Evolutionary conservation across 2,797 vertebrate species (phyloP), one percentile per base, ranked within the genome.

Genomic region (Falco naumanni): DNA sequence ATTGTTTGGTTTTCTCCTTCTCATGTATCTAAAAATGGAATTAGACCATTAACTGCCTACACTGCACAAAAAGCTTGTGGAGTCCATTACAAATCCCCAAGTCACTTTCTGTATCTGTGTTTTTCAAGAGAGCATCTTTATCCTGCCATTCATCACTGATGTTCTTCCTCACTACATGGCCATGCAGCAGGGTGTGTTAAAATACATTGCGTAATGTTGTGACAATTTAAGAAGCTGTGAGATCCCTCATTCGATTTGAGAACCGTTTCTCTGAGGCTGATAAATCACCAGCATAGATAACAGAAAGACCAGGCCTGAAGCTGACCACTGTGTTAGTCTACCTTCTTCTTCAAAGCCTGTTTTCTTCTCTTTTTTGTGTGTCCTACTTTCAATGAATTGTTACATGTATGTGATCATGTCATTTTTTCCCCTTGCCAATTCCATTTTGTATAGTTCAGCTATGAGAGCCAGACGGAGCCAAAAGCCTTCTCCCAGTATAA

Each of bases 351-450:
- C 96, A 97, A 97, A 95, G 91, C 95, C 92, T 96, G 71, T 66
- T 75, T 97, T 97, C 97, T 94, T 94, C 87, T 95, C 50, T 90
- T 96, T 94, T 96, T 95, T 96, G 94, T 95, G 91, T 97, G 97
- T 93, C 96, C 96, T 97, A 97, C 96, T 94, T 82, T 96, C 97
- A 97, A 89, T 95, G 96, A 95, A 97, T 97, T 97, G 97, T 94
- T 97, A 93, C 37, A 95, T 95, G 75, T 97, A 96, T 97, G 96
- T 96, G 97, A 97, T 97, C 96, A 97, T 77, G 84, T 97, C 97
- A 97, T 96, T 96, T 97, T 98, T 95, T 91, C 96, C 95, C 89
- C 91, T 96, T 97, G 96, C 96, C 94, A 96, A 87, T 97, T 98
- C 94, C 92, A 93, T 96, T 97, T 96, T 97, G 95, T 96, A 74